Evolutionary conservation across 2,888 invertebrate genomes (phyloP), one percentile per base, ranked within the genome.

Genomic region (Linyphia triangularis): DNA sequence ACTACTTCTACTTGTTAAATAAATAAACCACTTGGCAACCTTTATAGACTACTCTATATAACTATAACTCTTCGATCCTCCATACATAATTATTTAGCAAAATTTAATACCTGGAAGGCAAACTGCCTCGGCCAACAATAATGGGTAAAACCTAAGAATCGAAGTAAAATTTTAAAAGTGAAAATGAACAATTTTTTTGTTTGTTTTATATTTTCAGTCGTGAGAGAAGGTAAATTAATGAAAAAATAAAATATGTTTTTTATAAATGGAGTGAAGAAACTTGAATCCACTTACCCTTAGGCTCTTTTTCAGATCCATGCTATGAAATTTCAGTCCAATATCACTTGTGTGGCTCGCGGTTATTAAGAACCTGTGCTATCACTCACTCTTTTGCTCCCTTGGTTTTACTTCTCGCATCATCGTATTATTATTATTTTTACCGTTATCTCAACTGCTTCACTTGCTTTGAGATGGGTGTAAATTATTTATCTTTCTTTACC

Each of bases 401-500:
- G 33, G 28, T 83, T 65, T 63, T 83, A 83, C 63, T 73, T 37
- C 24, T 73, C 65, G 13, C 40, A 73, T 65, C 73, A 40, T 51
- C 51, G n/a, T 51, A 13, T 16, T 73, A 83, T 82, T 82, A 70
- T 73, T 83, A 72, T 83, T 43, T 43, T 65, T 61, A 16, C 28
- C 63, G 33, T 73, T 73, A 70, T 81, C 83, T 61, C 65, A 65
- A 24, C 65, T 65, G 63, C 63, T 73, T 72, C 83, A 83, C 22
- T 83, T 73, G 73, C 72, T 65, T 70, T 19, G 9, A 72, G 82
- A 69, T 72, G 43, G 72, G 65, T 65, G 83, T 73, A 83, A 83
- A 83, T 73, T 83, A 83, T 83, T 83, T 73, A 83, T 73, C 63
- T 83, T 57, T 22, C 43, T 24, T 72, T 51, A 67, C 67, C 79